Conservation (phyloP, 2,888 invertebrate genomes). For the Baccha elongata region DNA sequence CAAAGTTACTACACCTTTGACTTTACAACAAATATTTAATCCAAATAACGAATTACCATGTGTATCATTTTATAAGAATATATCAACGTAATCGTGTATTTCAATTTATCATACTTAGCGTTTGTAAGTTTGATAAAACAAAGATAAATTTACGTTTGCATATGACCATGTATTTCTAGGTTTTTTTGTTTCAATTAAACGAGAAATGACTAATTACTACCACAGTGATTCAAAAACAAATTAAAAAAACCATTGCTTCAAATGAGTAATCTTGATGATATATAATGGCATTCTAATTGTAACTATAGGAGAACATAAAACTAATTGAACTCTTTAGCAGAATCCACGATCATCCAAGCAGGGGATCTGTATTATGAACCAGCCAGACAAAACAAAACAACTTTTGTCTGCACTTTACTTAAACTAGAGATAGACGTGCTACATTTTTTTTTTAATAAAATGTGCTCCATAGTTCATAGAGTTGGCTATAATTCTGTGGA, state of each 20-base stretch:
- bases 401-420: conserved; percentile 36
- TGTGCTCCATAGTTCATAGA: conserved; percentile 18
- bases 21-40: too few relatives aligned
- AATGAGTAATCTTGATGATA: conserved; percentile 15
- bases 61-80: too few relatives aligned
- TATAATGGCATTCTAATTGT: conserved; percentile 29
- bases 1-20: too few relatives aligned
- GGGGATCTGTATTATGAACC: conserved; percentile 19
- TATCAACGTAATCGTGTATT: too few relatives aligned
- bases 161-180: background rate
- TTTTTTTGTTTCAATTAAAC: background rate
- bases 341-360: conserved; percentile 39
- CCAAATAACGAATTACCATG: too few relatives aligned
- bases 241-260: background rate
- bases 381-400: conserved; percentile 34
- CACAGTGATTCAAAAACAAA: background rate
- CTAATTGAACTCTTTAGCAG: conserved; percentile 37
- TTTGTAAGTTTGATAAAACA: background rate
- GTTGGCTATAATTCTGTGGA: conserved; percentile 17
- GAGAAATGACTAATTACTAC: background rate
- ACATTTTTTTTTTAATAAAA: conserved; percentile 35
- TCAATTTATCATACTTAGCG: too few relatives aligned
- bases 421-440: conserved; percentile 20
- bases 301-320: conserved; percentile 31
- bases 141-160: too few relatives aligned